Evolutionary conservation across 2,797 vertebrate species (phyloP), one percentile per base, ranked within the genome.

Genomic region (Acestrorhynchus altus): DNA sequence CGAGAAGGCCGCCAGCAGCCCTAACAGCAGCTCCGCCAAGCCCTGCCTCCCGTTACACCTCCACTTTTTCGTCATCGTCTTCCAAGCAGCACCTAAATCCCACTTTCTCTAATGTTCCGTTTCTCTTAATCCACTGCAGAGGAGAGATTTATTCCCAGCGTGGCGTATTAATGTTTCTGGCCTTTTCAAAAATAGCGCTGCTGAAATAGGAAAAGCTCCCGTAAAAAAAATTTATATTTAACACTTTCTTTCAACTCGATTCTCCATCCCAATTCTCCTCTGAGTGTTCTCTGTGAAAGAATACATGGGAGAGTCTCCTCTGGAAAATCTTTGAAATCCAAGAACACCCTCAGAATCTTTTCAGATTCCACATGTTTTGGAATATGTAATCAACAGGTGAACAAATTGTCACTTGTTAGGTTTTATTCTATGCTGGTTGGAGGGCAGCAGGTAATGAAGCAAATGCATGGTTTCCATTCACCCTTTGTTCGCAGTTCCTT

Each of bases 191-290:
- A 77, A 86, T 69, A 81, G 89, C 78, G 75, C 46, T 66, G 74
- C 78, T 65, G 66, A 80, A 79, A 57, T 60, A 83, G 83, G 73
- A 77, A 28, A 56, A 59, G 66, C 64, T 57, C 67, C 75, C 44
- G 39, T 79, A 73, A 61, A 74, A 46, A 10, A 81, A 68, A 65
- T 68, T 80, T 81, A 83, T 78, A 81, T 80, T 83, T 75, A 79
- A 61, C 61, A 78, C 73, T 86, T 88, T 86, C 63, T 89, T 87
- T 82, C 87, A 72, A 85, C 83, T 86, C 79, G 85, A 86, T 85
- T 89, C 79, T 88, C 89, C 90, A 90, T 86, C 85, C 88, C 84
- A 87, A 90, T 84, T 90, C 86, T 85, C 83, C 85, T 83, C 87
- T 85, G 85, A 89, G 90, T 90, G 86, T 63, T 87, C 86, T 93